Evolutionary conservation across 1,140 invertebrate species (phyloP).

Genomic region (Paralvinella palmiformis): DNA sequence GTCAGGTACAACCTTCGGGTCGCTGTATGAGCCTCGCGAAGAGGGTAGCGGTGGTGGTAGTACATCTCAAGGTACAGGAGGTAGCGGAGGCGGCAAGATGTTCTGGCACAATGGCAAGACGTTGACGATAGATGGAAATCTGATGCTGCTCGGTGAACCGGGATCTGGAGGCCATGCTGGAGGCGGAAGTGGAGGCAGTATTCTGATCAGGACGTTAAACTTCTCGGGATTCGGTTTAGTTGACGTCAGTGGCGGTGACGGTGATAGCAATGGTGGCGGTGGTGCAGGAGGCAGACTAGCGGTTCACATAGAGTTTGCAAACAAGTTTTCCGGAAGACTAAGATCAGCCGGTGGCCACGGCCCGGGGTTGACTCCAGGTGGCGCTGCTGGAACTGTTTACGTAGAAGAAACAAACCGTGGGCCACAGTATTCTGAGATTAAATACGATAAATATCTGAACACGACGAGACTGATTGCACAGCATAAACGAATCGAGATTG

Average conservation of each 20-base stretch:
- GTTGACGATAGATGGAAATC: constrained; percentile 30
- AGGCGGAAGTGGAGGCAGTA: constrained; percentile 36
- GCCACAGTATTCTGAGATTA: constrained; percentile 36
- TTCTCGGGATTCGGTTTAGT: constrained; percentile 36
- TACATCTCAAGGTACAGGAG: constrained; percentile 30
- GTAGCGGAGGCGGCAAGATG: constrained; percentile 33
- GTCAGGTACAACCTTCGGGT: constrained; percentile 1
- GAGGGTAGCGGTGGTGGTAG: constrained; percentile 35
- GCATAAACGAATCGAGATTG: constrained; percentile 27
- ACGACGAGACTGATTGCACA: constrained; percentile 19
- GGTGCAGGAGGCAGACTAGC: constrained; percentile 32
- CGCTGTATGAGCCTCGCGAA: not conserved
- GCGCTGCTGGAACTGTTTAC: constrained; percentile 36
- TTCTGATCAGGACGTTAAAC: constrained; percentile 32
- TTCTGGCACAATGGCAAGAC: constrained; percentile 30
- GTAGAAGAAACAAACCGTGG: constrained; percentile 34
- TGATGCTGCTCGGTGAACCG: constrained; percentile 26
- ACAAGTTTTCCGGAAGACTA: constrained; percentile 29
- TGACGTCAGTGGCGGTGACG: constrained; percentile 30
- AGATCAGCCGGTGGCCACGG: constrained; percentile 30
- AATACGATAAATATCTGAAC: constrained; percentile 28
- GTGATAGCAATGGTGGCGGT: constrained; percentile 25
- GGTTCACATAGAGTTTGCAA: constrained; percentile 29
- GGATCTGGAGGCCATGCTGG: constrained; percentile 28
- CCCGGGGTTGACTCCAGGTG: constrained; percentile 21